These are phyloP conservation scores for Steinernema hermaphroditum DNA, from an alignment of 2,888 invertebrate genomes.

Conservation along the genomic window DNA sequence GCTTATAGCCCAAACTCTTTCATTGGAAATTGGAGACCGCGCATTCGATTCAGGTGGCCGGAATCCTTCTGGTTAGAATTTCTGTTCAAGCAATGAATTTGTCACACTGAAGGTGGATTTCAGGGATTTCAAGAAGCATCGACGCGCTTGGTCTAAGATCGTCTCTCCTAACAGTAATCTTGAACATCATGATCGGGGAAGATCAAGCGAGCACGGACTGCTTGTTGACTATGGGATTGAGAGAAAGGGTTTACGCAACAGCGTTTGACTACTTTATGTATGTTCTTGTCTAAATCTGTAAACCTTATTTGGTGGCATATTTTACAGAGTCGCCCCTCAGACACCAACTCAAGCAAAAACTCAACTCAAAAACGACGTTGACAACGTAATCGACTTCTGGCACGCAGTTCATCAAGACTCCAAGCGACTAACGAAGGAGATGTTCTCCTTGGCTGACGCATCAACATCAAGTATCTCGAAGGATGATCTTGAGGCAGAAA, in stretches of 20 bases:
- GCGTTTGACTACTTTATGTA: conserved; percentile 85
- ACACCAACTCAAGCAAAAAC: conserved; percentile 81
- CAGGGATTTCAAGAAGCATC: conserved; percentile 82
- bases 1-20: too few species aligned
- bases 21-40: too few species aligned
- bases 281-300: too few species aligned
- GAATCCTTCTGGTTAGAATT: too few species aligned
- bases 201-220: conserved; percentile 74
- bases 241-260: conserved; percentile 90
- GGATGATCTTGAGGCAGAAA: conserved; percentile 46
- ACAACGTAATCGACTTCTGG: conserved; percentile 89
- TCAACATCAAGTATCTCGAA: conserved; percentile 26
- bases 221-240: conserved; percentile 48
- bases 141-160: conserved; percentile 86
- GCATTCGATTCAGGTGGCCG: too few species aligned
- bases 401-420: conserved; percentile 80
- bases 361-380: conserved; percentile 84
- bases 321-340: conserved; percentile 73
- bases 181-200: conserved; percentile 81
- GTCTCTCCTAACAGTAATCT: conserved; percentile 84
- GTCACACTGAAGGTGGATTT: too few species aligned
- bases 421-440: conserved; percentile 68
- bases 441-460: conserved; percentile 43
- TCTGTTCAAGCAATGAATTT: too few species aligned
- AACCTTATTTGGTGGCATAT: too few species aligned